These are phyloP conservation scores for Cossypha dichroa DNA, from an alignment of 2,797 vertebrate genomes.

Conservation along the genomic window DNA sequence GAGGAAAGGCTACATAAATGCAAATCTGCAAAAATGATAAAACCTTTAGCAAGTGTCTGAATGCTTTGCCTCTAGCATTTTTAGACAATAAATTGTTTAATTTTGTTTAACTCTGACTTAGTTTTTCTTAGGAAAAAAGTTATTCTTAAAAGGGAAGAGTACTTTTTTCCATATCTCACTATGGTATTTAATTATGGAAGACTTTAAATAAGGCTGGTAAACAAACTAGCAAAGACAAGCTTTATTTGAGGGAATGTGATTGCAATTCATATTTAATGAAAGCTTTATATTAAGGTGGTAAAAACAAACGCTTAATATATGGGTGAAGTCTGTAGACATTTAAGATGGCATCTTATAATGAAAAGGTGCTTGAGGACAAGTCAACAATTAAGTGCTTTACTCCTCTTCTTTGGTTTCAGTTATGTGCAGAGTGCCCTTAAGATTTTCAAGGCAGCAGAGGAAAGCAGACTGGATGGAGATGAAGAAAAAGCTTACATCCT, in stretches of 20 bases:
- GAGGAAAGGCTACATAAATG: neutral
- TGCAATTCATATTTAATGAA: neutral
- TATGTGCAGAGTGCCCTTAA: conserved; percentile 95
- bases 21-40: neutral
- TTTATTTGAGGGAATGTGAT: neutral
- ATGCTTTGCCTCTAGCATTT: neutral
- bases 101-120: neutral
- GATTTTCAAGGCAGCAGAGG: conserved; percentile 95
- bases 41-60: neutral
- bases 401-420: conserved; percentile 69
- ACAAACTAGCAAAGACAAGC: neutral
- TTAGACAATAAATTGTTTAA: neutral
- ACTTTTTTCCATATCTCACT: neutral
- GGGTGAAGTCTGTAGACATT: neutral
- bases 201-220: neutral
- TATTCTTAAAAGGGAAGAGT: neutral
- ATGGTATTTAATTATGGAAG: neutral
- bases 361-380: neutral
- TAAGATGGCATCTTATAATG: neutral
- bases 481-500: conserved; percentile 96
- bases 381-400: neutral
- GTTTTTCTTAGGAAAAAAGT: neutral
- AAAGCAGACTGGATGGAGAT: conserved; percentile 91
- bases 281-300: neutral
- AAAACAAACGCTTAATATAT: neutral